phyloP scores from a whole-genome alignment of 2,797 vertebrate genomes.

The Agapornis canus region DNA sequence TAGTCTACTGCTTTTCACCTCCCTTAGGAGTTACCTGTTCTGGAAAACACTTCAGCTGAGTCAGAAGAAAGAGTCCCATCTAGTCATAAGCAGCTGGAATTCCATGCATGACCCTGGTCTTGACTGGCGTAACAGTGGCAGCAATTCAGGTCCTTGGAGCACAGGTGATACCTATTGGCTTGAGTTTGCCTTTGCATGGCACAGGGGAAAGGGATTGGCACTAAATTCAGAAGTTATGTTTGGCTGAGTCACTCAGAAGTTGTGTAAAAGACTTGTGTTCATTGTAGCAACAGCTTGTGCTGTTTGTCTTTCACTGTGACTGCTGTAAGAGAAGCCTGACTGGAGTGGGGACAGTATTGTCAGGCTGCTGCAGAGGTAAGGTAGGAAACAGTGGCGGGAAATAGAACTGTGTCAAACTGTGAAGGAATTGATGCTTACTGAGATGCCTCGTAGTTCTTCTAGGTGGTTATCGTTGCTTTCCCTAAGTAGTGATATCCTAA shows the following conservation, averaged over 20 bases:
- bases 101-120: not conserved
- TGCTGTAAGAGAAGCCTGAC: not conserved
- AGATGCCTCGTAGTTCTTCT: not conserved
- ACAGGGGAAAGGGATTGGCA: not conserved
- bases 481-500: not conserved
- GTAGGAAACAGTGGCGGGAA: not conserved
- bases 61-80: not conserved
- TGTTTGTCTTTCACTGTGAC: not conserved
- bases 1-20: not conserved
- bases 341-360: not conserved
- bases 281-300: not conserved
- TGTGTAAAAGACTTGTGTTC: not conserved
- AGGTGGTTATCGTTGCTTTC: not conserved
- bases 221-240: not conserved
- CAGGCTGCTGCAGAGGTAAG: not conserved
- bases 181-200: not conserved
- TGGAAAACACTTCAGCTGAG: not conserved
- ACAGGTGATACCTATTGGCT: not conserved
- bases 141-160: not conserved
- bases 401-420: not conserved
- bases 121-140: not conserved
- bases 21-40: not conserved
- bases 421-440: not conserved
- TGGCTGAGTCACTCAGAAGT: not conserved
- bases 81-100: not conserved